phyloP scores from a whole-genome alignment of 2,888 invertebrate genomes.

The Papilio demoleus region DNA sequence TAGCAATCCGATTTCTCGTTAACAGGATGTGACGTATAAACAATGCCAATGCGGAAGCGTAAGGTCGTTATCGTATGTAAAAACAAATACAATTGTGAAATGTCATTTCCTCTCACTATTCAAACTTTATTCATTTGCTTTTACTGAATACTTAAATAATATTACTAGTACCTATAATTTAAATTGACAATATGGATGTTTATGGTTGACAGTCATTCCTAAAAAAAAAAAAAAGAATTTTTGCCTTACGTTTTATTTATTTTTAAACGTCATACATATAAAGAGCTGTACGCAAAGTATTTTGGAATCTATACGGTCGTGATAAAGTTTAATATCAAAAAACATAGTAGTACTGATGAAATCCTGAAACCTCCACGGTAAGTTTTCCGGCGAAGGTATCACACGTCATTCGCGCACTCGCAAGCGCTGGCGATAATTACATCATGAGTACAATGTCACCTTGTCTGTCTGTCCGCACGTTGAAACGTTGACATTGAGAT shows the following conservation, averaged over 20 bases:
- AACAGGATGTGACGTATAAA: conserved; percentile 61
- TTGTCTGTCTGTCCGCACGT: conserved; percentile 35
- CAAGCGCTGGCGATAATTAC: conserved; percentile 63
- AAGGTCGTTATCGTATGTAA: conserved; percentile 33
- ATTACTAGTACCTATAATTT: not conserved
- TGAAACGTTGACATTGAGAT: conserved; percentile 34
- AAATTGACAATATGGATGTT: not conserved
- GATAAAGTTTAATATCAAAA: conserved; percentile 12
- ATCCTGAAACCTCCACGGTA: conserved; percentile 22
- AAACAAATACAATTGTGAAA: conserved; percentile 39
- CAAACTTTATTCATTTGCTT: conserved; percentile 13
- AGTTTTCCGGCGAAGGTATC: conserved; percentile 33
- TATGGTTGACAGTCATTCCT: not conserved
- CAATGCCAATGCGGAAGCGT: conserved; percentile 55
- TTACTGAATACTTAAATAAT: conserved; percentile 5
- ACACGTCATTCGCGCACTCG: conserved; percentile 47
- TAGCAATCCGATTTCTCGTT: conserved; percentile 56
- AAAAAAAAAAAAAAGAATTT: not conserved
- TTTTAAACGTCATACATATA: not conserved
- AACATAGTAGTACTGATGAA: conserved; percentile 26
- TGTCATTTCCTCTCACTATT: conserved; percentile 20
- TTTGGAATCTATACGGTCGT: not conserved
- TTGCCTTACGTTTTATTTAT: no score
- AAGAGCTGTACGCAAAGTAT: not conserved
- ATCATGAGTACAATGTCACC: conserved; percentile 49